Evolutionary conservation across 2,113 vertebrate species (phyloP).

Genomic region (Trogon melanurus): DNA sequence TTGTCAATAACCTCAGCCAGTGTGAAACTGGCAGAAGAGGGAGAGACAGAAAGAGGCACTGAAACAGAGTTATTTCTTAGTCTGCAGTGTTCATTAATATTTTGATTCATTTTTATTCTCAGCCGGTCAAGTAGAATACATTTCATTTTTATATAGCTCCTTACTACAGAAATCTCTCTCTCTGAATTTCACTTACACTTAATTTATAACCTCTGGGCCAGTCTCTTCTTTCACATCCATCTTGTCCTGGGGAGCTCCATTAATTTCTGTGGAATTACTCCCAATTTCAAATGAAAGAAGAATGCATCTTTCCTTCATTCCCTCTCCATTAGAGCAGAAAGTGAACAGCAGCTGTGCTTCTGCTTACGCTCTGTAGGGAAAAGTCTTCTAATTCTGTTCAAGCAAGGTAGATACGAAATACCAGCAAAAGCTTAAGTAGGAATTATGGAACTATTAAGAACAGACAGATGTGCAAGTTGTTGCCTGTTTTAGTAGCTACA

Average conservation of each 20-base stretch:
- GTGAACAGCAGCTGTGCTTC: background rate
- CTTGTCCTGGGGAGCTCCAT: background rate
- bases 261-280: slow-evolving; percentile 34
- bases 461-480: background rate
- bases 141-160: slow-evolving; percentile 35
- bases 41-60: background rate
- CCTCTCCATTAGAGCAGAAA: background rate
- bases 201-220: slow-evolving; percentile 16
- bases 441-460: background rate
- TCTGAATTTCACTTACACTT: background rate
- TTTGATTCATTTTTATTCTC: slow-evolving; percentile 53
- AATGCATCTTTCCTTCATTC: background rate
- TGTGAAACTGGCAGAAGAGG: background rate
- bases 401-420: background rate
- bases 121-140: background rate
- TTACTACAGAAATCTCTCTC: background rate
- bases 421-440: background rate
- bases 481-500: background rate
- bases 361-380: background rate
- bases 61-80: slow-evolving; percentile 44
- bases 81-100: slow-evolving; percentile 29
- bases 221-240: background rate
- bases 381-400: background rate
- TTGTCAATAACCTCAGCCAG: background rate
- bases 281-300: background rate